Evolutionary conservation across 2,888 invertebrate genomes (phyloP).

Genomic region (Macrosiphum euphorbiae): DNA sequence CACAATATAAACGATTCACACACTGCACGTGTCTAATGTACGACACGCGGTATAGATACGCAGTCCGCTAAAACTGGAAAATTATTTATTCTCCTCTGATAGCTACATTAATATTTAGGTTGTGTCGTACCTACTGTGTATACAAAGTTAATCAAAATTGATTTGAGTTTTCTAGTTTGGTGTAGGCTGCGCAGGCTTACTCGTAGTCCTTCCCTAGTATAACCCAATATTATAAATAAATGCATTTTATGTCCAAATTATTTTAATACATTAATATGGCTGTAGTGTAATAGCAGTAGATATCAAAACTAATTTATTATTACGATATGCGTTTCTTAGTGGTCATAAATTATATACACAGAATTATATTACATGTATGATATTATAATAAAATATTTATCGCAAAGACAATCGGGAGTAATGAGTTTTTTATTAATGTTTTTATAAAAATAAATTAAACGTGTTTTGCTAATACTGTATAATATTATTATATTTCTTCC

Average conservation of each 20-base stretch:
- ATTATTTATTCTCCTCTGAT: slow-evolving; percentile 15
- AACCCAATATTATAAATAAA: not conserved
- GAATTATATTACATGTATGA: not conserved
- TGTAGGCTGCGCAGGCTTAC: not conserved
- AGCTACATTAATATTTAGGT: not conserved
- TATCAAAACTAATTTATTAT: too few relatives aligned
- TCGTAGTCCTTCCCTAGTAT: not conserved
- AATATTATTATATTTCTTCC: not conserved
- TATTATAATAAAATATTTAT: not conserved
- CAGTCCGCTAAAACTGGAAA: not conserved
- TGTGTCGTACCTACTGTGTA: not conserved
- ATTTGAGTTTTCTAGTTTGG: not conserved
- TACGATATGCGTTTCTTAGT: not conserved
- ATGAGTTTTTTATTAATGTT: not conserved
- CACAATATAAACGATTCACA: not conserved
- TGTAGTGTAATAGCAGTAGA: not conserved
- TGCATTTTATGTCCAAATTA: not conserved
- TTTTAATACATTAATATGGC: not conserved
- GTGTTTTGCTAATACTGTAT: not conserved
- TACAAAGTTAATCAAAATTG: not conserved
- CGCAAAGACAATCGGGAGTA: not conserved
- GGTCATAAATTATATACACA: not conserved
- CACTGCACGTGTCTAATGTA: not conserved
- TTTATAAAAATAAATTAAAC: not conserved
- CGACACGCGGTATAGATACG: not conserved